Evolutionary conservation across 2,797 vertebrate species (phyloP).

Genomic region (Girardinus metallicus): DNA sequence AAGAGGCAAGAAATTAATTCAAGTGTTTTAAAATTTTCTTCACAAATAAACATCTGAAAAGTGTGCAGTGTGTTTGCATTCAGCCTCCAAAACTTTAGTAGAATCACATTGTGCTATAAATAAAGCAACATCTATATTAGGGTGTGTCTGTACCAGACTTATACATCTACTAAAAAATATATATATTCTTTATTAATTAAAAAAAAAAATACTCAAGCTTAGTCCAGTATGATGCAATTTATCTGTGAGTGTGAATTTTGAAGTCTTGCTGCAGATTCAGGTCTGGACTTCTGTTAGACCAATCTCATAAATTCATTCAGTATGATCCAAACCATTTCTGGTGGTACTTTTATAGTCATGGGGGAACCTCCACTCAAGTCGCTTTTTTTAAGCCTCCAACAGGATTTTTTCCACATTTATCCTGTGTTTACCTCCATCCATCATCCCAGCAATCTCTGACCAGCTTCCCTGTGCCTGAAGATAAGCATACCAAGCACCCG

Average conservation of each 20-base stretch:
- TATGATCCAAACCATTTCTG: neutral
- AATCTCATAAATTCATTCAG: neutral
- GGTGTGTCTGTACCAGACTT: neutral
- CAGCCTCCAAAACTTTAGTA: too few relatives aligned
- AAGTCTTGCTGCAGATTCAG: neutral
- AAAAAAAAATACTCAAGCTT: neutral
- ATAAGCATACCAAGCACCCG: neutral
- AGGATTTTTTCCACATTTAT: neutral
- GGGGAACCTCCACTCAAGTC: neutral
- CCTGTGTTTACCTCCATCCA: neutral
- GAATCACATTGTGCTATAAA: too few relatives aligned
- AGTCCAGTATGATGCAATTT: neutral
- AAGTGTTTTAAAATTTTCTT: neutral
- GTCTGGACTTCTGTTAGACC: neutral
- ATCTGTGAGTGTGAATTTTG: neutral
- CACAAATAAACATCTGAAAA: neutral
- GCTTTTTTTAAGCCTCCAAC: neutral
- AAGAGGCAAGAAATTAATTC: neutral
- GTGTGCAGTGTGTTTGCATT: too few relatives aligned
- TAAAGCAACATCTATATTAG: neutral
- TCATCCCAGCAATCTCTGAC: neutral
- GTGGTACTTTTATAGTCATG: neutral
- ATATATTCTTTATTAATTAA: neutral
- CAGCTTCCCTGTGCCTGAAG: neutral
- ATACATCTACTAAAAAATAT: neutral